Evolutionary conservation across 1,140 invertebrate genomes (phyloP), one percentile per base, ranked within the genome.

Genomic region (Branchinecta lindahli): DNA sequence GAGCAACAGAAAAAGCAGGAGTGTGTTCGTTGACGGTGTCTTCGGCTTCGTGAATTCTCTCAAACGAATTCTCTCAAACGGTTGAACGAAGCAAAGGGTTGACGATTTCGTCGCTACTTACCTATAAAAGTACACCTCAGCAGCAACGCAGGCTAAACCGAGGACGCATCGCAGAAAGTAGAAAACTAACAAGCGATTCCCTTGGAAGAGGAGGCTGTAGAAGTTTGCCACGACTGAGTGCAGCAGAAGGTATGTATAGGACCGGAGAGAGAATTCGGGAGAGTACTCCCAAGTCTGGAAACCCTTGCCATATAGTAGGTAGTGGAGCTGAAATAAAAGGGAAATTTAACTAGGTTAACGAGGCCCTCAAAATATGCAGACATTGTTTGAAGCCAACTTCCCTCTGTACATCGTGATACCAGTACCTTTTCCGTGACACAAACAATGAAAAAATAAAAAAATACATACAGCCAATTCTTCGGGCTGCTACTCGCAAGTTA

Each of bases 201-300:
- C 85, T 71, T 89, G 85, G 45, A 94, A 82, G 15, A 94, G 68
- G 71, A 84, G 84, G 52, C 86, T 84, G 75, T 91, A 88, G 8
- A 96, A 80, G 79, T 87, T 80, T 7, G 87, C 88, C 68, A 94
- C 93, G 18, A 92, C 81, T n/a, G 88, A 87, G 82, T 96, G 90
- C 52, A 94, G 77, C 79, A 93, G 83, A 9, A 98, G 78, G 75
- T 96, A 96, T 65, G 88, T 87, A 79, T 97, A 98, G 0, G 94
- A 99, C 68, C 97, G 83, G 66, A 99, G 85, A 0, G 94, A 93
- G 82, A 90, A 98, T 71, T 85, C 80, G 18, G 96, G 94, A 75
- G 94, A 96, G 78, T 99, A 99, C 80, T 99, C 97, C 97, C 96
- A 99, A 67, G 97, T 99, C 82, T 99, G 96, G 73, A 98, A 86